Conservation (phyloP, 1,140 invertebrate genomes). For the Leptinotarsa undecemlineata region DNA sequence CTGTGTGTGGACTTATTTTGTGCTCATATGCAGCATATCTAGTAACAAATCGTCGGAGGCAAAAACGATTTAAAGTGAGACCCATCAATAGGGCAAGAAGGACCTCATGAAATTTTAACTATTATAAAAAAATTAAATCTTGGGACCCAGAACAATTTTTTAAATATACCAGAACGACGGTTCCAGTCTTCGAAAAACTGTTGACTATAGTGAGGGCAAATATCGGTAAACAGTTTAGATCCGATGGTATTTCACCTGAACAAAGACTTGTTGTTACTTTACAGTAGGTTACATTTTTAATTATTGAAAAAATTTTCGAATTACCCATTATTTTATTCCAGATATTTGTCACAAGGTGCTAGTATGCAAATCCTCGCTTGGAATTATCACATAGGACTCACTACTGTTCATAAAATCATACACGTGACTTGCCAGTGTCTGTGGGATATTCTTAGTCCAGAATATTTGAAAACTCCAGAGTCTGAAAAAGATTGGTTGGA, state of each 20-base stretch:
- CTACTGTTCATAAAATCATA: slow-evolving; percentile 32
- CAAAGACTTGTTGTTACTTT: slow-evolving; percentile 18
- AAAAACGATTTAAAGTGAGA: background rate
- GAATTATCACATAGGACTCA: slow-evolving; percentile 21
- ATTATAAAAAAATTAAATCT: background rate
- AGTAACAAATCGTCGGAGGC: no score
- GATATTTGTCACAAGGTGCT: slow-evolving; percentile 25
- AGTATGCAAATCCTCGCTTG: slow-evolving; percentile 26
- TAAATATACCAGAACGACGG: slow-evolving; percentile 7
- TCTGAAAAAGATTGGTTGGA: slow-evolving; percentile 29
- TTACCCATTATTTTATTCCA: slow-evolving; percentile 11
- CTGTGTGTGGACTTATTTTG: no score
- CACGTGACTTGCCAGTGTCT: slow-evolving; percentile 44
- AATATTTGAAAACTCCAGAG: slow-evolving; percentile 19
- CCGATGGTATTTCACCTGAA: slow-evolving; percentile 4
- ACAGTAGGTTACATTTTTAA: slow-evolving; percentile 1
- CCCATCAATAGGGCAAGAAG: background rate
- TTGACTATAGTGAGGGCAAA: background rate
- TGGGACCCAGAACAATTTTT: slow-evolving; percentile 10
- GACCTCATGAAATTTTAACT: background rate
- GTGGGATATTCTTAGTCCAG: slow-evolving; percentile 39
- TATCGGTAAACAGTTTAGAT: background rate
- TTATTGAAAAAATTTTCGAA: background rate
- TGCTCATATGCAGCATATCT: no score
- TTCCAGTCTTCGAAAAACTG: background rate